A percentile compares a stretch with the other conserved stretches of the same genome.
Conservation (phyloP, 2,888 invertebrate species). For the Hydroisotoma schaefferi region DNA sequence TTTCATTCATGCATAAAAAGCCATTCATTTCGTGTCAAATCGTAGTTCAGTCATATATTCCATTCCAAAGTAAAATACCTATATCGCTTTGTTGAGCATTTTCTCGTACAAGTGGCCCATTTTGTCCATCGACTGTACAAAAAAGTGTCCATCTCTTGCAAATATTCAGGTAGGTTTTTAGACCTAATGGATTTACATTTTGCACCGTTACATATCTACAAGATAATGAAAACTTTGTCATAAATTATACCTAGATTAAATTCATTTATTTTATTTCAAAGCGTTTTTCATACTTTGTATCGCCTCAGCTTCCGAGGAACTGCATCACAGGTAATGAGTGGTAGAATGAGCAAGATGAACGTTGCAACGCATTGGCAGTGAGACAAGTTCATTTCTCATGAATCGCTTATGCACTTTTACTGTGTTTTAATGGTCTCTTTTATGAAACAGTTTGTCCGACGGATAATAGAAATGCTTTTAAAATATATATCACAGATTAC, state of each 20-base stretch:
- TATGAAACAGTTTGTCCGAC: too few relatives aligned
- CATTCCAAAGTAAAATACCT: too few relatives aligned
- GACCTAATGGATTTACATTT: constrained; percentile 43
- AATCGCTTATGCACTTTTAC: background rate
- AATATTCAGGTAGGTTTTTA: constrained; percentile 36
- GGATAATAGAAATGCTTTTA: too few relatives aligned
- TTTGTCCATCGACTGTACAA: constrained; percentile 64
- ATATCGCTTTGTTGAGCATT: constrained; percentile 74
- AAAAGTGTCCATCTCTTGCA: constrained; percentile 48
- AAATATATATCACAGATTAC: too few relatives aligned
- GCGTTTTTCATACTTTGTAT: constrained; percentile 38
- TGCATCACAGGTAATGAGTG: constrained; percentile 29
- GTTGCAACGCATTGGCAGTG: background rate
- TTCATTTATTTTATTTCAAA: constrained; percentile 8
- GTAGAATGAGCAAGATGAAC: constrained; percentile 12
- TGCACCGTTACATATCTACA: constrained; percentile 42
- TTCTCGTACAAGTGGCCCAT: constrained; percentile 76
- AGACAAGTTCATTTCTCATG: background rate
- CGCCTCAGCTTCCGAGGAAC: constrained; percentile 37
- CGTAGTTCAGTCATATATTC: too few relatives aligned
- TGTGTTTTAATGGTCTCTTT: background rate
- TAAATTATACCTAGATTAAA: background rate
- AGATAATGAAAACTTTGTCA: background rate
- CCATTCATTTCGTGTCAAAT: too few relatives aligned
- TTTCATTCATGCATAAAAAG: too few relatives aligned